Conservation (phyloP, 1,140 invertebrate genomes). For the Drosophila pseudoobscura region DNA sequence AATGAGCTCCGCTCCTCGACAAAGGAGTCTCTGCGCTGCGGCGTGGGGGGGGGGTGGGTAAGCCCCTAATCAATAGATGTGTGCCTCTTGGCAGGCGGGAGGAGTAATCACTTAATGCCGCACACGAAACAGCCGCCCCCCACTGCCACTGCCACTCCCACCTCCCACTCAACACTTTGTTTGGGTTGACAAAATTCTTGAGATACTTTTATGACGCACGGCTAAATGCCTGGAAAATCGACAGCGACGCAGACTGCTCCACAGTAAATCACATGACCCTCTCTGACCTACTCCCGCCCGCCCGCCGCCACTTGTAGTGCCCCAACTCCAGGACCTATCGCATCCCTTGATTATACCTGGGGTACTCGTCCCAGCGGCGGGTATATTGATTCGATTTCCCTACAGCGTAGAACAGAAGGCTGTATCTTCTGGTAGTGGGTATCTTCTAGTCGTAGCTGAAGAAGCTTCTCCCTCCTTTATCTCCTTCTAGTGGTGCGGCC, state of each 20-base stretch:
- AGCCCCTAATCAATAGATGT: constrained; percentile 70
- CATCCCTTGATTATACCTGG: too few species aligned
- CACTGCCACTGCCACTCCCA: not conserved
- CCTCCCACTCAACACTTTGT: constrained; percentile 51
- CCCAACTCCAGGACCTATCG: too few species aligned
- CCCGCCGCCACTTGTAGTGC: too few species aligned
- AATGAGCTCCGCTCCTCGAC: constrained; percentile 27
- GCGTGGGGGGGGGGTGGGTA: constrained; percentile 51
- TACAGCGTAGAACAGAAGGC: too few species aligned
- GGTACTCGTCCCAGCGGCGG: too few species aligned
- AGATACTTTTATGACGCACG: constrained; percentile 77
- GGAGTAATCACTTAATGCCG: constrained; percentile 75
- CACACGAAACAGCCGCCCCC: constrained; percentile 40
- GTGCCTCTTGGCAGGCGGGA: constrained; percentile 4
- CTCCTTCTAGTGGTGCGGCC: too few species aligned
- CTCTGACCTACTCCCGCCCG: constrained; percentile 31
- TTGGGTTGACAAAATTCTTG: constrained; percentile 77
- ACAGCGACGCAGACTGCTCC: constrained; percentile 16
- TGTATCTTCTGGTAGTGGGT: too few species aligned
- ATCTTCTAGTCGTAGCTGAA: too few species aligned
- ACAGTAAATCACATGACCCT: constrained; percentile 72
- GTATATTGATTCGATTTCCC: too few species aligned
- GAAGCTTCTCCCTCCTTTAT: too few species aligned
- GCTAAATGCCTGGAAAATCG: constrained; percentile 33
- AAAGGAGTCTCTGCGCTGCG: constrained; percentile 22